Evolutionary conservation across 2,113 vertebrate species (phyloP).

Genomic region (Cavia aperea): DNA sequence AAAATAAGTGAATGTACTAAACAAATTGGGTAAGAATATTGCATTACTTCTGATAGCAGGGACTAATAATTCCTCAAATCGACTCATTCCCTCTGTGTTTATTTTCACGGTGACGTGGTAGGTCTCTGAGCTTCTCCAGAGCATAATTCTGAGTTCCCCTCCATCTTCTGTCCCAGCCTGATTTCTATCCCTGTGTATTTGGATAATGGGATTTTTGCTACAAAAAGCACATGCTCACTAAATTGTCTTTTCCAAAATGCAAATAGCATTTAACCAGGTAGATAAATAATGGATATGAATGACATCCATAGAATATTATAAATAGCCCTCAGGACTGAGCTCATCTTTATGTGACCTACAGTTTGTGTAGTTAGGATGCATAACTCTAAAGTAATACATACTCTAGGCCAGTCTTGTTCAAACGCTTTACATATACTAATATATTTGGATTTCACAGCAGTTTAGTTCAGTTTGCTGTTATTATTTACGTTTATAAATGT

Average conservation of each 20-base stretch:
- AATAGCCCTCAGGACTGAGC: background rate
- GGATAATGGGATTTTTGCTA: background rate
- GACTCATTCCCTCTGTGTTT: background rate
- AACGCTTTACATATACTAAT: background rate
- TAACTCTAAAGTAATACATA: background rate
- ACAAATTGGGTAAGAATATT: background rate
- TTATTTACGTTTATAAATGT: background rate
- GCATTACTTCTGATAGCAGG: background rate
- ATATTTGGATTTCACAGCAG: background rate
- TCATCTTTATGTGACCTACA: rapidly evolving
- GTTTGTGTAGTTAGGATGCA: background rate
- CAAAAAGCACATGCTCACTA: background rate
- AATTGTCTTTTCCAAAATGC: background rate
- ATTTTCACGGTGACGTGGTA: background rate
- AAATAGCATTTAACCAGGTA: background rate
- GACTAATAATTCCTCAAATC: too few species aligned
- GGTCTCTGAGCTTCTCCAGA: background rate
- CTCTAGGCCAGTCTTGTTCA: background rate
- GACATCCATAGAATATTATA: background rate
- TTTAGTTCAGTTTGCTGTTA: background rate
- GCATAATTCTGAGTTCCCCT: background rate
- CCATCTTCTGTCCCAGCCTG: background rate
- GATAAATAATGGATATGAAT: background rate
- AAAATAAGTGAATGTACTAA: background rate
- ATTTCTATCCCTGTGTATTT: background rate